These are phyloP conservation scores for Peucedramus taeniatus DNA, from an alignment of 2,113 vertebrate genomes.

Conservation along the genomic window DNA sequence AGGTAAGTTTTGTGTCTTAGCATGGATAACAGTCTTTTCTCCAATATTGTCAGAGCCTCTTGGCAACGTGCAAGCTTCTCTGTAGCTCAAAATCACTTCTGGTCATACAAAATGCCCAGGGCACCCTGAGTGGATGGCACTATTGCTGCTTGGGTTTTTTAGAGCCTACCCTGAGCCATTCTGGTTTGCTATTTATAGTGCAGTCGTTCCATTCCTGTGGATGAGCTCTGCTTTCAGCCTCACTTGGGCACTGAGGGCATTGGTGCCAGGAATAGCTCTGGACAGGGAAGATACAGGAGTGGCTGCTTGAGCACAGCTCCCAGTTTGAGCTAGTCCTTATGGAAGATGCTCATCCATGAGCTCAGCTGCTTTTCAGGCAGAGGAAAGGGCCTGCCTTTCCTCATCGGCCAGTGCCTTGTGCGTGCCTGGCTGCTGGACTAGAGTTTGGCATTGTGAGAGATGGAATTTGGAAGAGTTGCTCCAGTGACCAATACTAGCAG, in stretches of 20 bases:
- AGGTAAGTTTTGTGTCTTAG: neutral
- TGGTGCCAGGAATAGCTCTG: conserved; percentile 57
- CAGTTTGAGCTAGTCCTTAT: neutral
- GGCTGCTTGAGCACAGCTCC: neutral
- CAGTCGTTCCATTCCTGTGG: conserved; percentile 33
- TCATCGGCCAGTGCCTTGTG: neutral
- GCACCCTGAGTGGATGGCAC: neutral
- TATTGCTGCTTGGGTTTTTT: neutral
- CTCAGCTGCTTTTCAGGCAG: neutral
- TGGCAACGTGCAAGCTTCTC: neutral
- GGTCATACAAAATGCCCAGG: neutral
- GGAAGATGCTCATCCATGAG: neutral
- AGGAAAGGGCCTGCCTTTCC: neutral
- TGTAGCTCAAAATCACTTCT: neutral
- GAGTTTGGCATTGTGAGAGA: neutral
- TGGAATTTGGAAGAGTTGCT: neutral
- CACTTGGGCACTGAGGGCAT: conserved; percentile 6
- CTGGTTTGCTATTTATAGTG: conserved; percentile 56
- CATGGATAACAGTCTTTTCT: neutral
- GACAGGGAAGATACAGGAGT: neutral
- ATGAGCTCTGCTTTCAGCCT: neutral
- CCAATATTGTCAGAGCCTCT: neutral
- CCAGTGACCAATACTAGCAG: neutral
- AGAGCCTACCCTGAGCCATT: neutral
- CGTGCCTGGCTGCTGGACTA: neutral